phyloP scores from a whole-genome alignment of 2,888 invertebrate genomes.

The Leptinotarsa rubiginosa region DNA sequence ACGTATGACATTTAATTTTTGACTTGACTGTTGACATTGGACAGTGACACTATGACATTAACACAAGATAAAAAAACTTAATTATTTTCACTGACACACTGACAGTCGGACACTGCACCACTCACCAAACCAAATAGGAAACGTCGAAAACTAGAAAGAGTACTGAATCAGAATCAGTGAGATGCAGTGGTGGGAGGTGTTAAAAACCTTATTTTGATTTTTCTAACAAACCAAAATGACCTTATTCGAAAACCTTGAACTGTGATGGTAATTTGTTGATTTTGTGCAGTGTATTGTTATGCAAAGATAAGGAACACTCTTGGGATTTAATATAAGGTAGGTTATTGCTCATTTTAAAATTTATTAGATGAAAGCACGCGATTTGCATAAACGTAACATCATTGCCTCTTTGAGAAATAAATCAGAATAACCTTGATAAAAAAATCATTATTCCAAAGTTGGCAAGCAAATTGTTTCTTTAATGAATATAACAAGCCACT shows the following conservation, averaged over 20 bases:
- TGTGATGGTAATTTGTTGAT: slow-evolving; percentile 17
- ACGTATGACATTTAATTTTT: not conserved
- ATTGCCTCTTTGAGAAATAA: not conserved
- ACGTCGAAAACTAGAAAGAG: not conserved
- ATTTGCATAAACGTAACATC: slow-evolving; percentile 18
- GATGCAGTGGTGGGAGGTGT: not conserved
- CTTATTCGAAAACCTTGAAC: slow-evolving; percentile 7
- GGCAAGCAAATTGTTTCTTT: slow-evolving; percentile 8
- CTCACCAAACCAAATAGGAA: not conserved
- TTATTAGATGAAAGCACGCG: not conserved
- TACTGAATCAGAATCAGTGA: slow-evolving; percentile 2
- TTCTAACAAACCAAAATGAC: slow-evolving; percentile 10
- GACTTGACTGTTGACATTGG: not conserved
- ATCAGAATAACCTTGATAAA: slow-evolving; percentile 38
- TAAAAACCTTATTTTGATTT: slow-evolving; percentile 12
- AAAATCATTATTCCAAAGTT: slow-evolving; percentile 43
- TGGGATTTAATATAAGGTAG: slow-evolving; percentile 6
- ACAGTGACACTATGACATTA: not conserved
- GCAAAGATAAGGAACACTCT: slow-evolving; percentile 4
- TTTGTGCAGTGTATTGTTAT: slow-evolving; percentile 13
- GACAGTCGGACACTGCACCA: not conserved
- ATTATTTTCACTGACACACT: not conserved
- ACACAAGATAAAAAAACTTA: not conserved
- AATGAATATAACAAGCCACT: not conserved
- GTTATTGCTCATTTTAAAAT: not conserved